These are phyloP conservation scores for Hymenochirus boettgeri DNA, from an alignment of 2,113 vertebrate species.

Conservation along the genomic window DNA sequence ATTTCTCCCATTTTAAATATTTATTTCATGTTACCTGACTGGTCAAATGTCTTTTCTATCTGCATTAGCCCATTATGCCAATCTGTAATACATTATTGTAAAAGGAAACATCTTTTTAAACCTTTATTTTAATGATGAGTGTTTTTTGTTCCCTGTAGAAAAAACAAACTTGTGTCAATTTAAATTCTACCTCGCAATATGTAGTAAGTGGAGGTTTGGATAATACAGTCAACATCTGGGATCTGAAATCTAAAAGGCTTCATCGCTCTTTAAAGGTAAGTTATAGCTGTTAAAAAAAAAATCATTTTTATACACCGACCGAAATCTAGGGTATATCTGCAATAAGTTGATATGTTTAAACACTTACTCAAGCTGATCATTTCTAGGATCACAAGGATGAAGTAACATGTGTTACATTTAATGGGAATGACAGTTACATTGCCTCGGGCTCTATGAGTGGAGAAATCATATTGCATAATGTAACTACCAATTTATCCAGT, in stretches of 20 bases:
- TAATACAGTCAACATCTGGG: constrained; percentile 89
- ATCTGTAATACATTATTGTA: too few species aligned
- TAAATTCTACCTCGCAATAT: constrained; percentile 80
- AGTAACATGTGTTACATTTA: constrained; percentile 85
- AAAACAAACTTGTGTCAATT: constrained; percentile 82
- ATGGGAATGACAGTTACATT: constrained; percentile 82
- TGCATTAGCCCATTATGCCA: too few species aligned
- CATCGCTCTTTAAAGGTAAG: constrained; percentile 84
- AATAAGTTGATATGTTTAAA: constrained; percentile 5
- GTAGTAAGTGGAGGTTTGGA: constrained; percentile 87
- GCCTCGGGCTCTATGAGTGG: constrained; percentile 91
- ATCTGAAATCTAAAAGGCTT: constrained; percentile 84
- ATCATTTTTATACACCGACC: background rate
- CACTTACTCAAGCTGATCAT: constrained; percentile 7
- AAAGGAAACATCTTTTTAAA: too few species aligned
- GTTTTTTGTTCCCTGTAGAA: constrained; percentile 63
- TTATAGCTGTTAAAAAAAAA: constrained; percentile 4
- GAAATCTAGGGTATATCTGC: background rate
- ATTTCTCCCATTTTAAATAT: too few species aligned
- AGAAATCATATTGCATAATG: constrained; percentile 86
- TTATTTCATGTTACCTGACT: too few species aligned
- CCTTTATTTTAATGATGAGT: too few species aligned
- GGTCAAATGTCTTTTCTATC: too few species aligned
- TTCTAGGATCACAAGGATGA: constrained; percentile 87
- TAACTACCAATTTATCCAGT: constrained; percentile 88